Evolutionary conservation across 1,140 invertebrate species (phyloP).

Genomic region (Cotesia typhae): DNA sequence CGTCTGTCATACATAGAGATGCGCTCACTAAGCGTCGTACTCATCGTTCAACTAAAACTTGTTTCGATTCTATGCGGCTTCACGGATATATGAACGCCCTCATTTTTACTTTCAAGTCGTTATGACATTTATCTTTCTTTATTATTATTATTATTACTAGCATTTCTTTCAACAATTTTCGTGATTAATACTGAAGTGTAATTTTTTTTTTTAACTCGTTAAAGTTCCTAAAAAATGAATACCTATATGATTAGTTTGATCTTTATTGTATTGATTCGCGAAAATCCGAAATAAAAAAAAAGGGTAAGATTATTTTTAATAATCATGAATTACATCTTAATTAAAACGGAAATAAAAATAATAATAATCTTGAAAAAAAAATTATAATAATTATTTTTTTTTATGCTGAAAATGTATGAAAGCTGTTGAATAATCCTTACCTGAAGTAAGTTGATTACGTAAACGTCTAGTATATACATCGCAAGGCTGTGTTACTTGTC

Average conservation of each 20-base stretch:
- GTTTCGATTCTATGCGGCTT: too few species aligned
- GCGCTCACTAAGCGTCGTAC: constrained; percentile 28
- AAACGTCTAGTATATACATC: not conserved
- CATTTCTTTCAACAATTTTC: not conserved
- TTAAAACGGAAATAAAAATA: too few species aligned
- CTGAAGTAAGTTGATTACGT: not conserved
- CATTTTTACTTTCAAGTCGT: constrained; percentile 44
- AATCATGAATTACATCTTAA: too few species aligned
- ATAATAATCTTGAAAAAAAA: too few species aligned
- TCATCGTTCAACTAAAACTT: too few species aligned
- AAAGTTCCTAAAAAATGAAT: not conserved
- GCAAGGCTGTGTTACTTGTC: constrained; percentile 10
- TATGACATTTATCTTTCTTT: constrained; percentile 21
- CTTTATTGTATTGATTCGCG: too few species aligned
- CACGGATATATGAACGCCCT: constrained; percentile 39
- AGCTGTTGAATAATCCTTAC: not conserved
- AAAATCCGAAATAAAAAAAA: too few species aligned
- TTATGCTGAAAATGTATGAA: constrained; percentile 22
- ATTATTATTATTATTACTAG: not conserved
- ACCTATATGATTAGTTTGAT: too few species aligned
- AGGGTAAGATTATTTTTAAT: too few species aligned
- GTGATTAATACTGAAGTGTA: too few species aligned
- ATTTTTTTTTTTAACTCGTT: constrained; percentile 41
- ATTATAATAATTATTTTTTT: too few species aligned
- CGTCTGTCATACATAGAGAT: constrained; percentile 48